Evolutionary conservation across 1,140 invertebrate species (phyloP), one percentile per base, ranked within the genome.

Genomic region (Bicyclus anynana): DNA sequence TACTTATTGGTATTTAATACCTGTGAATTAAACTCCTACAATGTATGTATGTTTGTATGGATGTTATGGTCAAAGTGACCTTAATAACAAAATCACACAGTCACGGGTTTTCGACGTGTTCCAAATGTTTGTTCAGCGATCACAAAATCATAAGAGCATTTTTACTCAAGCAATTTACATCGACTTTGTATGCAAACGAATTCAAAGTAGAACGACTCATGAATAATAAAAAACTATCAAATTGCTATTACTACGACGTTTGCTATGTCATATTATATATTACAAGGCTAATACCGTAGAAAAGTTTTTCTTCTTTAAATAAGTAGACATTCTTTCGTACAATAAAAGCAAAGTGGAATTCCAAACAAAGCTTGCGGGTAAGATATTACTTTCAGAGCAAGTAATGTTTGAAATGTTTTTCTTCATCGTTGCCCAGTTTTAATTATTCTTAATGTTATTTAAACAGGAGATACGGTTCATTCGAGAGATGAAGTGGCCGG

Each of bases 401-500:
- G 1, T 7, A 9, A 9, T 27, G 26, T 9, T 7, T 27, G 1
- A 27, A 27, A 27, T 27, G 26, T 27, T 27, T 27, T 27, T 27
- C 26, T n/a, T n/a, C n/a, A n/a, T n/a, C n/a, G n/a, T n/a, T n/a
- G n/a, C n/a, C n/a, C n/a, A n/a, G n/a, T n/a, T n/a, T n/a, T n/a
- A n/a, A n/a, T n/a, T n/a, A 27, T 27, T 23, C 7, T 23, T 23
- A 4, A 23, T 23, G 7, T 38, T 16, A 56, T 61, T 51, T 46
- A 52, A 42, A 66, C 77, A 96, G 95, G 91, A 93, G 72, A 84
- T 96, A 62, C 90, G 91, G 67, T 80, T 96, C 62, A 90, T 88
- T 10, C 90, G 90, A 20, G 77, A 91, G 12, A 94, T 98, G 56
- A 91, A 94, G 54, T 99, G 97, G 97, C 88, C 95, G 16, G 90